Base-by-base conservation (phyloP, 1,140 invertebrate genomes). In the Aphelenchoides fujianensis region DNA sequence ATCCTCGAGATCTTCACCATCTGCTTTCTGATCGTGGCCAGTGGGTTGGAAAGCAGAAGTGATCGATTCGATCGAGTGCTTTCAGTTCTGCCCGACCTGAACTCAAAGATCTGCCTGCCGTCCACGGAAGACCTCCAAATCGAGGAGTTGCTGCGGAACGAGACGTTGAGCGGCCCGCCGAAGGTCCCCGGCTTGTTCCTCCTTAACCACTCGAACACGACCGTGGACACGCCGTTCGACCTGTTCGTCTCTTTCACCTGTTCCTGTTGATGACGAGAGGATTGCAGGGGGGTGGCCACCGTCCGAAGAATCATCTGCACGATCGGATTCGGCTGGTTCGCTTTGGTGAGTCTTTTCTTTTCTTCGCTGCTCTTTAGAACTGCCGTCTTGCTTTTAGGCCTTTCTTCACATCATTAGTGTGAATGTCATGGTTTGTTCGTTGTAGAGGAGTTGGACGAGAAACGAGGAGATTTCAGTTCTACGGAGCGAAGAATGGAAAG, bases 11-110 rank as follows among this genome's bases (percentile, higher is more conserved):
- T 74, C 32, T 74, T 74, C 27, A 69, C 74, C 28, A 71, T 79
- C 68, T 79, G 79, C 52, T 79, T 79, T 57, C 9, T 79, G 0
- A 32, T 79, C n/a, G 75, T 79, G n/a, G 79, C 78, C 23, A 57
- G 77, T 76, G 53, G 55, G 54, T 69, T 68, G 16, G 53, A 72
- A 27, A 55, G 37, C 35, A 64, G 72, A 27, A 55, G 32, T 37
- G 41, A 68, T 31, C 61, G n/a, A 34, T 27, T 53, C 31, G n/a
- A 57, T 2, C 37, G 67, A 1, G 34, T 28, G 1, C n/a, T 63
- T 68, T 63, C 34, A 69, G 78, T 75, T 3, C 48, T 75, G 30
- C 67, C 69, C 7, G 70, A 73, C 54, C 30, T 73, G 31, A 70
- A 64, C 19, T 57, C 67, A 23, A 59, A 68, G 37, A n/a, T 78